Evolutionary conservation across 1,140 invertebrate genomes (phyloP).

Genomic region (Drosophila pandora): DNA sequence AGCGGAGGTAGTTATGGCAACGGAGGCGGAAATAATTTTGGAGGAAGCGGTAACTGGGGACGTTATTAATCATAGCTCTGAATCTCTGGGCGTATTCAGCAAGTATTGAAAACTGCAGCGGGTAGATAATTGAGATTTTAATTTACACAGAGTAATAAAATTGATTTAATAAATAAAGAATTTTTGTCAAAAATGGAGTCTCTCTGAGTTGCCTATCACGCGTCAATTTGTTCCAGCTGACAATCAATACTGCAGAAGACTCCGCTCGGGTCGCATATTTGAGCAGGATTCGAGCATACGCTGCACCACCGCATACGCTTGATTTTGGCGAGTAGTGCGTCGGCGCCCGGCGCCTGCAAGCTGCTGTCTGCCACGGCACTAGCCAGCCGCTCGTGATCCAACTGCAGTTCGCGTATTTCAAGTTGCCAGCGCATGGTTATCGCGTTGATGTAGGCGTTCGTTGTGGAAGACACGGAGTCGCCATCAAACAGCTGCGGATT

Average conservation of each 20-base stretch:
- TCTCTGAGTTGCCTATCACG: neutral
- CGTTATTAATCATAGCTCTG: conserved; percentile 1
- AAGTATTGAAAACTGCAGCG: neutral
- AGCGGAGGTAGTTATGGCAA: conserved; percentile 3
- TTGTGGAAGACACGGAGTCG: neutral
- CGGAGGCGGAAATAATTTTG: conserved; percentile 1
- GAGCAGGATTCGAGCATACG: neutral
- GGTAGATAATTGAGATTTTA: neutral
- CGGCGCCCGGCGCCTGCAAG: neutral
- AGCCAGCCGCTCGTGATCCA: neutral
- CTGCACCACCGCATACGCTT: neutral
- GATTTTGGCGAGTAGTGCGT: neutral
- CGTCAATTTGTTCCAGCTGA: neutral
- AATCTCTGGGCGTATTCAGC: no score
- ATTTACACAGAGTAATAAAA: neutral
- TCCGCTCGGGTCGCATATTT: neutral
- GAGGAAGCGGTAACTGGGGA: conserved; percentile 12
- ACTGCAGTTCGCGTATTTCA: neutral
- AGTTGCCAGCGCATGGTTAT: neutral
- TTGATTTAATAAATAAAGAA: neutral
- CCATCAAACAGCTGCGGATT: neutral
- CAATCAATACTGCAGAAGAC: neutral
- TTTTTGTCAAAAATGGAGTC: no score
- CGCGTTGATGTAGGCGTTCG: neutral
- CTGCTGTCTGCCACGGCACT: neutral